Evolutionary conservation across 2,113 vertebrate species (phyloP).

Genomic region (Phylloscopus trochilus): DNA sequence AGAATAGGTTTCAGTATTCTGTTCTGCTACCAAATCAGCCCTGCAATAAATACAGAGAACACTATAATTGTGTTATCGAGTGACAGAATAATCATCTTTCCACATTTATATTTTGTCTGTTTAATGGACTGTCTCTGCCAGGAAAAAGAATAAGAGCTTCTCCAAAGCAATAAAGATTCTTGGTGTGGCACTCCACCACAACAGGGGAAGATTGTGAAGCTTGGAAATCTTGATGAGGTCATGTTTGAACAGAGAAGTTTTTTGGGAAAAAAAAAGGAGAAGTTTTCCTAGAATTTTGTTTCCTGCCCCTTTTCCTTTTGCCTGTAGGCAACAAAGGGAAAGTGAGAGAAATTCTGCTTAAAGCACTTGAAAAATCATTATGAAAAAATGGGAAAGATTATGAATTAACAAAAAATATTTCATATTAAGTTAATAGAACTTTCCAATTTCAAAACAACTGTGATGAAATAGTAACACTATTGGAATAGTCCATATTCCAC

Average conservation of each 20-base stretch:
- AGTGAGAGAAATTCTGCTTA: background rate
- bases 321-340: background rate
- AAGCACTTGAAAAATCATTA: background rate
- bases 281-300: background rate
- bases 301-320: background rate
- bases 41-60: background rate
- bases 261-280: background rate
- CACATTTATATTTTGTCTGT: background rate
- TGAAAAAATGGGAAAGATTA: background rate
- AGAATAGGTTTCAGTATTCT: background rate
- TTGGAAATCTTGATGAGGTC: slow-evolving; percentile 26
- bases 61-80: background rate
- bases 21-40: background rate
- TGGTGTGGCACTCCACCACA: background rate
- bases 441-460: background rate
- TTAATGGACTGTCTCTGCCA: background rate
- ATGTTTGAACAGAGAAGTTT: background rate
- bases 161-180: slow-evolving; percentile 13
- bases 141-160: background rate
- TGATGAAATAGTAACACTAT: background rate
- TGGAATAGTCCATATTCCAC: no score
- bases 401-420: background rate
- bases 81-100: slow-evolving; percentile 17
- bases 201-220: background rate
- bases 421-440: background rate